Base-by-base conservation (phyloP, 35 echinoderm and acorn worm genomes). In the Eucidaris tribuloides region DNA sequence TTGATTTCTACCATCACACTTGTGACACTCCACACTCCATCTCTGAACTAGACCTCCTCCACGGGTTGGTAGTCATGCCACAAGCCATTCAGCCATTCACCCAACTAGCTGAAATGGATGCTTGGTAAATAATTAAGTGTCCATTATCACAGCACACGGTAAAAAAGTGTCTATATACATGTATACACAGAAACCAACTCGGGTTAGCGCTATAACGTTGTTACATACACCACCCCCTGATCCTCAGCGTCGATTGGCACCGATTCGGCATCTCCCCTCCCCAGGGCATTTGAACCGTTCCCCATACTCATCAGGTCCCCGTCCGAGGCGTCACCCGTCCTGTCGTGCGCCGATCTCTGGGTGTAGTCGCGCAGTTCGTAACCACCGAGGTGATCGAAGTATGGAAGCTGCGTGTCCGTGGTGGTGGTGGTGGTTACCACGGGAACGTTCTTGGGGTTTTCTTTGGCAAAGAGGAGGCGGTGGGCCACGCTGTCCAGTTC, bases 281-380 rank as follows among this genome's bases (percentile, higher is more conserved):
- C 85, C 7, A 38, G 1, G 3, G 27, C 17, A 39, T 54, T 45
- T 11, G 36, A 33, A n/a, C 60, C 77, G 41, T 45, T 57, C 22
- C 44, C 44, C 2, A 17, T 23, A 1, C 31, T 45, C 22, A 70
- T 30, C 6, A 61, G 43, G 33, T 79, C 63, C 44, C 85, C 81
- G 14, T 25, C 76, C 4, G 35, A 11, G 13, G 27, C 36, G 59
- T 28, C 38, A 14, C 44, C 37, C 20, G 54, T 44, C 5, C 42
- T 37, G 45, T 63, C 27, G 9, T 80, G 76, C 23, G 23, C 24
- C 37, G 96, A 99, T 46, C 96, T 85, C 59, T 91, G 96, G 37
- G 96, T 99, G 44, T 99, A 99, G 74, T 99, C 96, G 62, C 84
- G 81, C 57, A 99, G 80, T 66, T 99, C 96, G 56, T 99, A 99